These are phyloP conservation scores for Pomatostomus ruficeps DNA, from an alignment of 2,113 vertebrate species.

Conservation along the genomic window DNA sequence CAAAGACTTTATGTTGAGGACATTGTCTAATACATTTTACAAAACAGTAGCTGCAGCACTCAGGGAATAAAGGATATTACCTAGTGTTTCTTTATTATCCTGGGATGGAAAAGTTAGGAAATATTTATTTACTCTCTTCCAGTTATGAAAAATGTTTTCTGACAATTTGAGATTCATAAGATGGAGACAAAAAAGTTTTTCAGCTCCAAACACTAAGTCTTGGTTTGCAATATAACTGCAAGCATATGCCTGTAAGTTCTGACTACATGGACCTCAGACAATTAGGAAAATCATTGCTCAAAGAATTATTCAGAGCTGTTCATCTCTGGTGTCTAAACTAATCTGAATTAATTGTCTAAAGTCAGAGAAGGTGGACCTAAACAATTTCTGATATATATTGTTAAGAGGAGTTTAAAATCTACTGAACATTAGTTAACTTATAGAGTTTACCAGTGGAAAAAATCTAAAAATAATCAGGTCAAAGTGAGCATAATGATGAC, in stretches of 20 bases:
- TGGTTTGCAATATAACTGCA: rapidly evolving
- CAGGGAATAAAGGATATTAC: background rate
- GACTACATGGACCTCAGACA: background rate
- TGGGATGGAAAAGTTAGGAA: background rate
- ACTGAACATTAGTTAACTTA: background rate
- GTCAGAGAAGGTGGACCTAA: background rate
- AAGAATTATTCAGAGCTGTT: background rate
- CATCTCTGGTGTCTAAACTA: background rate
- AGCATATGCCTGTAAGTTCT: background rate
- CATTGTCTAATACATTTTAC: background rate
- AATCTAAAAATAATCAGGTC: background rate
- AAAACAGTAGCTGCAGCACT: background rate
- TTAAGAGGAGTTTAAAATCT: background rate
- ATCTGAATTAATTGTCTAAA: background rate
- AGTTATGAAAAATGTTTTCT: background rate
- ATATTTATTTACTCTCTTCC: background rate
- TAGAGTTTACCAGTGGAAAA: background rate
- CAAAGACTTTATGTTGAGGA: background rate
- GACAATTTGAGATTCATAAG: background rate
- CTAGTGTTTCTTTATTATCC: background rate
- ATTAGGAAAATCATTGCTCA: background rate
- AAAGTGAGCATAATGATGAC: background rate
- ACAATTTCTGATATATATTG: background rate
- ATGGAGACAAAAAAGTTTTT: background rate
- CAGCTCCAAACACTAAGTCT: background rate